These are phyloP conservation scores for Drosophila testacea DNA, from an alignment of 2,888 invertebrate genomes.

Conservation along the genomic window DNA sequence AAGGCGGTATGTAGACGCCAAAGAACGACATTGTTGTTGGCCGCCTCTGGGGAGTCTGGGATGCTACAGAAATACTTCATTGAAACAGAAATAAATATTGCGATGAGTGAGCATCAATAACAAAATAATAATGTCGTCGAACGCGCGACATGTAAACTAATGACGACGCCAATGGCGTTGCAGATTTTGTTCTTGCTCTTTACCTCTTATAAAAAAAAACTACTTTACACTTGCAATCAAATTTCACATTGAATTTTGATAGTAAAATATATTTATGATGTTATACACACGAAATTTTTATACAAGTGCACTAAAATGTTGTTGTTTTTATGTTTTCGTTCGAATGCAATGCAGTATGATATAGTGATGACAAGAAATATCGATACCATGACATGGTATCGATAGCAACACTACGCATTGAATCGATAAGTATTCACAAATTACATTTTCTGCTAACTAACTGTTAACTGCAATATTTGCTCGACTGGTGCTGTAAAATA, in stretches of 20 bases:
- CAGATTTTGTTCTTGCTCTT: background rate
- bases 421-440: too few relatives aligned
- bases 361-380: constrained; percentile 5
- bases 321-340: constrained; percentile 28
- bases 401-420: too few relatives aligned
- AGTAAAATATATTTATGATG: background rate
- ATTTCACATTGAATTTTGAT: constrained; percentile 24
- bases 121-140: constrained; percentile 22
- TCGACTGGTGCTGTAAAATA: too few relatives aligned
- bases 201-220: constrained; percentile 19
- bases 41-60: background rate
- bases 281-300: constrained; percentile 21
- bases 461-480: too few relatives aligned
- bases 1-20: constrained; percentile 63
- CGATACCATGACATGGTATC: too few relatives aligned
- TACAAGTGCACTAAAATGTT: constrained; percentile 16
- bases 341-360: constrained; percentile 37
- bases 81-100: background rate
- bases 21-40: constrained; percentile 56
- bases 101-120: background rate
- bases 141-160: constrained; percentile 23
- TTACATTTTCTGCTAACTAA: too few relatives aligned
- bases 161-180: constrained; percentile 34
- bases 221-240: background rate
- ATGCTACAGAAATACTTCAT: background rate